phyloP scores from a whole-genome alignment of 2,113 vertebrate genomes.

The Corapipo altera region DNA sequence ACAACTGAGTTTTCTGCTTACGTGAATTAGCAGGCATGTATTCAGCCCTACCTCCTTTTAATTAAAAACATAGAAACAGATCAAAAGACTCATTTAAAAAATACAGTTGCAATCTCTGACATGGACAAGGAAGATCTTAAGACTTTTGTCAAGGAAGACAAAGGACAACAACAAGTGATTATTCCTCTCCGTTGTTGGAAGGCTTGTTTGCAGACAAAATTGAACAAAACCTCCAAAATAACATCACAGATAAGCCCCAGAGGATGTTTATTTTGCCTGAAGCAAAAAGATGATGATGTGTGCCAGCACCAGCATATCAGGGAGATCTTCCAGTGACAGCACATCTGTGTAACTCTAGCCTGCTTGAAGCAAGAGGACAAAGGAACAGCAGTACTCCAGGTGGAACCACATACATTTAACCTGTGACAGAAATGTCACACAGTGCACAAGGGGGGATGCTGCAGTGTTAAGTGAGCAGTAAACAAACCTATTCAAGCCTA shows the following conservation, averaged over 20 bases:
- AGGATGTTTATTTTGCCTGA: conserved; percentile 45
- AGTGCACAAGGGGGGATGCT: neutral
- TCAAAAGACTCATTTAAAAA: neutral
- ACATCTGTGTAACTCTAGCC: conserved; percentile 51
- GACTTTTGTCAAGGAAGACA: conserved; percentile 12
- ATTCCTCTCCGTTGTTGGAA: neutral
- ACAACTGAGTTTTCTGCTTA: neutral
- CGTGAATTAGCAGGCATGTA: neutral
- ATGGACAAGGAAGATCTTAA: neutral
- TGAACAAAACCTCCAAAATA: conserved; percentile 13
- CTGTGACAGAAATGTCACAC: neutral
- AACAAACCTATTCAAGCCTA: conserved; percentile 32
- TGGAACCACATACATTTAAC: conserved; percentile 22
- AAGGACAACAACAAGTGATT: neutral
- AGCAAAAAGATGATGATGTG: conserved; percentile 29
- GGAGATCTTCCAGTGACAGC: conserved; percentile 18
- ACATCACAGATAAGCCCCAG: conserved; percentile 40
- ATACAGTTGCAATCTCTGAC: neutral
- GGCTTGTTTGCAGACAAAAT: neutral
- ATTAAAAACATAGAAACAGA: neutral
- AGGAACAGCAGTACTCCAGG: neutral
- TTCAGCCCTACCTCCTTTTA: neutral
- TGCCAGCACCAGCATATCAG: conserved; percentile 30
- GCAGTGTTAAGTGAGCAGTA: neutral
- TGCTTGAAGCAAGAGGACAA: conserved; percentile 20